Percentiles rank a stretch among this genome's conserved stretches.
Evolutionary conservation across 2,113 vertebrate species (phyloP).

Genomic region (Vanacampus margaritifer): DNA sequence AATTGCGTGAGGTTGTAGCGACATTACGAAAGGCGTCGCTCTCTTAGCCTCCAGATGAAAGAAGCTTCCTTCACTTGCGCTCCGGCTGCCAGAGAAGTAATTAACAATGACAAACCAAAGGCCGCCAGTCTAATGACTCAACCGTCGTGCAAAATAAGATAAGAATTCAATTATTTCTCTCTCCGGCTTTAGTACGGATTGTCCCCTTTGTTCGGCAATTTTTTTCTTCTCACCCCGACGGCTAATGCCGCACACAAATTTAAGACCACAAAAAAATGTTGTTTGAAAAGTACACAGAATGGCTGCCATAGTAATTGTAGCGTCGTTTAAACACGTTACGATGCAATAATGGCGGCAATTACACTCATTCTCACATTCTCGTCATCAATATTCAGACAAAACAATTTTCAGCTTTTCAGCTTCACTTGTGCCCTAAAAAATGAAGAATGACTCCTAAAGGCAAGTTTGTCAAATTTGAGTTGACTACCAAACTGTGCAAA

Average conservation of each 20-base stretch:
- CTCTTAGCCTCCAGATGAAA: constrained; percentile 25
- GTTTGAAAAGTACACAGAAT: neutral
- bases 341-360: too few relatives aligned
- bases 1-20: neutral
- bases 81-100: neutral
- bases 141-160: constrained; percentile 63
- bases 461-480: too few relatives aligned
- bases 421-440: too few relatives aligned
- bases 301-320: too few relatives aligned
- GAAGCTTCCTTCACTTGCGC: constrained; percentile 13
- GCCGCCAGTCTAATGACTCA: constrained; percentile 49
- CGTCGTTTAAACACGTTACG: too few relatives aligned
- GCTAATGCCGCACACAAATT: constrained; percentile 4
- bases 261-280: neutral
- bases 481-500: too few relatives aligned
- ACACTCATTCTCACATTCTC: too few relatives aligned
- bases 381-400: too few relatives aligned
- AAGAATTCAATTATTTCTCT: constrained; percentile 67
- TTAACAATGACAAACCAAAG: neutral
- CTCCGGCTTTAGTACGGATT: constrained; percentile 43
- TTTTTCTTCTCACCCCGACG: constrained; percentile 20
- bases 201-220: constrained; percentile 13
- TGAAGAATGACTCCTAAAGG: too few relatives aligned
- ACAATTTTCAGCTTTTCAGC: too few relatives aligned
- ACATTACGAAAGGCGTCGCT: too few relatives aligned